These are phyloP conservation scores for Drosophila tanythrix DNA, from an alignment of 2,888 invertebrate genomes.

Conservation along the genomic window DNA sequence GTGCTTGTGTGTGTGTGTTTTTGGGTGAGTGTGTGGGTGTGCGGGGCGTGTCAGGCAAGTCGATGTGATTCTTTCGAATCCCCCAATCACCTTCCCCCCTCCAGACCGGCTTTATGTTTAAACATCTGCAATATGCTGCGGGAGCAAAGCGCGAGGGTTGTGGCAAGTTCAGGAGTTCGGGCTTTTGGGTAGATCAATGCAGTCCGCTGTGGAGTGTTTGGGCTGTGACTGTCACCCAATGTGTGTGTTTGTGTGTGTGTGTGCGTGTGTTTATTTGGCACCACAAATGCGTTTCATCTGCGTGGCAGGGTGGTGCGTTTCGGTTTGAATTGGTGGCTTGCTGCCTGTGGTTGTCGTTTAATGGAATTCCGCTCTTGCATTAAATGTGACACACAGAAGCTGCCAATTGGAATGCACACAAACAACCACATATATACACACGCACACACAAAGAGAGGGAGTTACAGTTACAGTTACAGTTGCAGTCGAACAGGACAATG, in stretches of 20 bases:
- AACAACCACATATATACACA: slow-evolving; percentile 13
- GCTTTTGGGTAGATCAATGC: slow-evolving; percentile 58
- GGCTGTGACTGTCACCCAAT: slow-evolving; percentile 20
- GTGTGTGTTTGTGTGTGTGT: slow-evolving; percentile 6
- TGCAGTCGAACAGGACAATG: slow-evolving; percentile 52
- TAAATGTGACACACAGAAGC: slow-evolving; percentile 80
- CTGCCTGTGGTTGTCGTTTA: slow-evolving; percentile 80
- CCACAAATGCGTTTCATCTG: slow-evolving; percentile 80
- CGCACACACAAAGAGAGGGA: not conserved
- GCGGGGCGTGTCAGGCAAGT: slow-evolving; percentile 43
- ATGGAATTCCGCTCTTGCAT: slow-evolving; percentile 80
- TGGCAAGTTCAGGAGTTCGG: slow-evolving; percentile 21
- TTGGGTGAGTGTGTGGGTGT: slow-evolving; percentile 5
- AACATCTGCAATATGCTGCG: slow-evolving; percentile 78
- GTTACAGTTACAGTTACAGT: slow-evolving; percentile 39
- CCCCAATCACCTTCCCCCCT: slow-evolving; percentile 18
- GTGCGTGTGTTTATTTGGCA: slow-evolving; percentile 74
- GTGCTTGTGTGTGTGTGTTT: slow-evolving; percentile 7
- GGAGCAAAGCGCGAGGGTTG: slow-evolving; percentile 11
- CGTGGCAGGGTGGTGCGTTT: slow-evolving; percentile 36
- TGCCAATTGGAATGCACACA: slow-evolving; percentile 59
- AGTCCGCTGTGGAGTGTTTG: slow-evolving; percentile 38
- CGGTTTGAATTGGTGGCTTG: slow-evolving; percentile 68
- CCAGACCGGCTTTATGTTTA: slow-evolving; percentile 52
- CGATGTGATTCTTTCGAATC: slow-evolving; percentile 63